Evolutionary conservation across 2,888 invertebrate species (phyloP), one percentile per base, ranked within the genome.

Genomic region (Scaeva pyrastri): DNA sequence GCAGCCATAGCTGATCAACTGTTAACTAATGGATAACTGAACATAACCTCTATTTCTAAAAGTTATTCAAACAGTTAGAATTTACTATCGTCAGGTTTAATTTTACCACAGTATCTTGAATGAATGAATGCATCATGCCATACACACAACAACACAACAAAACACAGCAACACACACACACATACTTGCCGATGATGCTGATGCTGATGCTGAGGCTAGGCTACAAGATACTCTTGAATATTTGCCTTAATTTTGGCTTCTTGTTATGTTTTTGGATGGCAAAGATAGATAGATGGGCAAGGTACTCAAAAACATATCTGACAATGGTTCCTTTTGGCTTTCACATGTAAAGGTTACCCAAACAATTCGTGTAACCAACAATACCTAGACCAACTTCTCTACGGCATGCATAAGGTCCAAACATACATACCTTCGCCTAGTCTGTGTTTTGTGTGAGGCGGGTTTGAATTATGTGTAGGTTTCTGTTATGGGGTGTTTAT

Each of bases 61-160:
- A 56, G 56, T 56, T 56, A 56, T 56, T 56, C 56, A 56, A 56
- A 56, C n/a, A 56, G 31, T 31, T 56, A 56, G 12, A 56, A 16
- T 56, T 31, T 31, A 31, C 16, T 31, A 12, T n/a, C 5, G 16
- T n/a, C 5, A 31, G 31, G 56, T 56, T 56, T 31, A 31, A 56
- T 56, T 56, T 31, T 2, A 31, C 56, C 56, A 56, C 56, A 56
- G 31, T 56, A 31, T 56, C 31, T 56, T 31, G n/a, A n/a, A n/a
- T n/a, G n/a, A 56, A 56, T 56, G 31, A 56, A 56, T 56, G 56
- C 56, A 56, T 56, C 31, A 23, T 52, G 14, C 23, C 12, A n/a
- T 10, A 11, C 39, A 12, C 39, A 39, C 12, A n/a, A n/a, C n/a
- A n/a, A n/a, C n/a, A 10, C 10, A 39, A 31, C 31, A 31, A 31